These are phyloP conservation scores for Leucophenga montana DNA, from an alignment of 2,888 invertebrate species.

Conservation along the genomic window DNA sequence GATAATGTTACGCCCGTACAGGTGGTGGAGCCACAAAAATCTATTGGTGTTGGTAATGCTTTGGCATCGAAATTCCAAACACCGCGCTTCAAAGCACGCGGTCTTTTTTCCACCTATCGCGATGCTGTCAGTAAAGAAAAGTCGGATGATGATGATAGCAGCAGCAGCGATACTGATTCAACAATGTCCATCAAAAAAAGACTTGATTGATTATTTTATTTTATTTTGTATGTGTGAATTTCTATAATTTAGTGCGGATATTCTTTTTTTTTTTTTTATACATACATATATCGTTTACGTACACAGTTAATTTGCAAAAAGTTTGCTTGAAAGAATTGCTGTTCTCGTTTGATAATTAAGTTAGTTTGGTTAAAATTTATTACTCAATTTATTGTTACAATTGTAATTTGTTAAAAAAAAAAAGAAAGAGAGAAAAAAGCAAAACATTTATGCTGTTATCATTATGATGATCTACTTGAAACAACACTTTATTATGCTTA, in stretches of 20 bases:
- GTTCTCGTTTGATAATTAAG: too few species aligned
- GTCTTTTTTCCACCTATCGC: slow-evolving; percentile 58
- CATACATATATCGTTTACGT: too few species aligned
- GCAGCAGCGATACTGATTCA: too few species aligned
- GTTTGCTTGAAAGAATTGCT: too few species aligned
- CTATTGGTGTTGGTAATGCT: slow-evolving; percentile 7
- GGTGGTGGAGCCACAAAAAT: not conserved
- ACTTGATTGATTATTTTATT: slow-evolving; percentile 30
- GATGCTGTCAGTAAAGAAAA: slow-evolving; percentile 30
- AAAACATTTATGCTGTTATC: too few species aligned
- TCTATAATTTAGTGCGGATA: slow-evolving; percentile 46
- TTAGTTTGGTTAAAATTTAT: too few species aligned
- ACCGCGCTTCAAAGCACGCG: slow-evolving; percentile 56
- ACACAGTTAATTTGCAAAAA: too few species aligned
- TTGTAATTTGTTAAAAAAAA: slow-evolving; percentile 30
- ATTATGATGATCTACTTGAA: too few species aligned
- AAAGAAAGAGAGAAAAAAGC: slow-evolving; percentile 43
- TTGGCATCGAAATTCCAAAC: slow-evolving; percentile 45
- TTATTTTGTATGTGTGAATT: slow-evolving; percentile 51
- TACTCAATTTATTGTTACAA: too few species aligned
- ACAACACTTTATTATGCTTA: too few species aligned
- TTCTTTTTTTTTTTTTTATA: not conserved
- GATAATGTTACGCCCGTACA: slow-evolving; percentile 28
- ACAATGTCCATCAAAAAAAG: not conserved
- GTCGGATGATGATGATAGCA: too few species aligned